Percentiles rank a stretch among this genome's conserved stretches.
Evolutionary conservation across 2,113 vertebrate genomes (phyloP).

Genomic region (Pygoscelis adeliae): DNA sequence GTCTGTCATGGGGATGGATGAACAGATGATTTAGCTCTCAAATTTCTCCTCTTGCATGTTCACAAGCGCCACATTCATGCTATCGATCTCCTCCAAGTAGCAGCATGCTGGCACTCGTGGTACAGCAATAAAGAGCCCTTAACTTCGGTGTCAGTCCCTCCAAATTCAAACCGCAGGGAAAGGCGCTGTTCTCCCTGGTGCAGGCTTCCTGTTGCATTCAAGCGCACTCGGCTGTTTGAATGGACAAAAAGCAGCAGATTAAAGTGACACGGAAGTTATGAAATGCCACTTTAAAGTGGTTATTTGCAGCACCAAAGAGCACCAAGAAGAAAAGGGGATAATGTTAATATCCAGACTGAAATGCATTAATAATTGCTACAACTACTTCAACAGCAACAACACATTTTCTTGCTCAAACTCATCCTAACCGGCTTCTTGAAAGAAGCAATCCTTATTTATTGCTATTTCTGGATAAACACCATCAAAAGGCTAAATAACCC

Average conservation of each 20-base stretch:
- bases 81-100: background rate
- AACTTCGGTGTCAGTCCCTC: background rate
- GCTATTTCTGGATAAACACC: background rate
- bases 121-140: background rate
- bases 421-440: background rate
- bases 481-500: background rate
- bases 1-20: rapidly evolving
- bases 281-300: background rate
- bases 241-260: background rate
- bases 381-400: background rate
- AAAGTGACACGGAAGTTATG: background rate
- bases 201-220: background rate
- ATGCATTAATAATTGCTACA: background rate
- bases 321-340: rapidly evolving
- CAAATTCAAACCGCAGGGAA: background rate
- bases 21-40: background rate
- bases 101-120: rapidly evolving
- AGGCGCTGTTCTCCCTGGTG: rapidly evolving
- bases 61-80: rapidly evolving
- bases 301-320: background rate
- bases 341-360: background rate
- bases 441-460: background rate
- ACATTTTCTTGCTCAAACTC: background rate
- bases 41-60: background rate
- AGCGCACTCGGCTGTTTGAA: background rate